A percentile compares a stretch with the other conserved stretches of the same genome.
These are phyloP conservation scores for Ranitomeya imitator DNA, from an alignment of 2,113 vertebrate genomes.

Conservation along the genomic window DNA sequence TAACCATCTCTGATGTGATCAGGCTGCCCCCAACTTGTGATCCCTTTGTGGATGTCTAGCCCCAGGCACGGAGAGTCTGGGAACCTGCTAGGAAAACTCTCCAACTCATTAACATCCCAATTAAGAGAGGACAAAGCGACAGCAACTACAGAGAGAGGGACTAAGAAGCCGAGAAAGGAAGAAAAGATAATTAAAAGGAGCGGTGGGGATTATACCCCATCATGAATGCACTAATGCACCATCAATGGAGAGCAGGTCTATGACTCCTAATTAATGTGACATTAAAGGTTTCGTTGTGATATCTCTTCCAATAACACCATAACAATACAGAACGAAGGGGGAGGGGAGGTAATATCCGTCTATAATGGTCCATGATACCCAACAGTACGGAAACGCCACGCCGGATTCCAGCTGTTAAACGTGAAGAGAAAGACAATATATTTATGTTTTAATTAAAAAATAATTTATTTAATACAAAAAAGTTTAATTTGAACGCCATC, in stretches of 20 bases:
- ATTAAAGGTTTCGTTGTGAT: conserved; percentile 37
- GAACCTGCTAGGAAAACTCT: conserved; percentile 74
- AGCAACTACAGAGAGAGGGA: conserved; percentile 43
- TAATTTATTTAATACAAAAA: no score
- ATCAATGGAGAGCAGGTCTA: conserved; percentile 41
- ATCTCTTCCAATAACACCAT: conserved; percentile 42
- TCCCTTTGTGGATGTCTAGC: conserved; percentile 78
- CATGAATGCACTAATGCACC: conserved; percentile 58
- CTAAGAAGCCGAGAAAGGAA: conserved; percentile 43
- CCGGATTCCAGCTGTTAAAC: not conserved
- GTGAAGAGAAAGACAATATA: not conserved
- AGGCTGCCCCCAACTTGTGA: conserved; percentile 75
- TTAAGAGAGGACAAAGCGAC: conserved; percentile 74
- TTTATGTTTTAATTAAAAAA: no score
- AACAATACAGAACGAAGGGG: conserved; percentile 25
- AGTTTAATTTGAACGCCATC: no score
- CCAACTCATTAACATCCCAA: conserved; percentile 78
- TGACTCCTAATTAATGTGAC: conserved; percentile 66
- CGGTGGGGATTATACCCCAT: conserved; percentile 62
- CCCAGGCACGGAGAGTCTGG: conserved; percentile 76
- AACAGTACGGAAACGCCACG: not conserved
- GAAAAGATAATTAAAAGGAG: conserved; percentile 72
- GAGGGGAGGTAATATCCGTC: conserved; percentile 9
- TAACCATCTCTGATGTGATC: conserved; percentile 83
- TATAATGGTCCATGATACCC: conserved; percentile 49